A percentile compares a stretch with the other conserved stretches of the same genome.
Conservation (phyloP, 2,797 vertebrate species). For the Sternarchorhynchus goeldii region DNA sequence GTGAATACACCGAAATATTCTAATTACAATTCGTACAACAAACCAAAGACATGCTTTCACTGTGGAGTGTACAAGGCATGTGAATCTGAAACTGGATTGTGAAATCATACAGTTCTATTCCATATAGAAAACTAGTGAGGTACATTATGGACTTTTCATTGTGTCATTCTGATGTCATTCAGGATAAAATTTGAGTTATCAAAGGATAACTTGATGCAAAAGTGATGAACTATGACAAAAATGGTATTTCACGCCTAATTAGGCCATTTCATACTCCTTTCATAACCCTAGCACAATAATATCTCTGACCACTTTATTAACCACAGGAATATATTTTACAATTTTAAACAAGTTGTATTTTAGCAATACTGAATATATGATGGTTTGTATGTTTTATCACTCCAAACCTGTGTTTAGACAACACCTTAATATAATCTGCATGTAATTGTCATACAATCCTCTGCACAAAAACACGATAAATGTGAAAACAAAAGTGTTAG, state of each 20-base stretch:
- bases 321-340: too few species aligned
- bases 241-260: constrained; percentile 51
- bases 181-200: constrained; percentile 1
- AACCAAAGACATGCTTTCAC: too few species aligned
- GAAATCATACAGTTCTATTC: too few species aligned
- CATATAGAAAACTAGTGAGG: too few species aligned
- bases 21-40: too few species aligned
- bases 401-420: neutral
- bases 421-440: neutral
- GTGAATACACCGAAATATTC: too few species aligned
- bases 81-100: too few species aligned
- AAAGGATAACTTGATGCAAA: constrained; percentile 41
- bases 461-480: constrained; percentile 5
- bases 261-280: constrained; percentile 16
- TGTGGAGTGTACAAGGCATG: too few species aligned
- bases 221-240: constrained; percentile 24
- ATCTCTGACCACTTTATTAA: too few species aligned
- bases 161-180: neutral
- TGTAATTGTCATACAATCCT: neutral
- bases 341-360: neutral
- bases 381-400: neutral
- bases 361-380: constrained; percentile 31
- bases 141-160: too few species aligned
- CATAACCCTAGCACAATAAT: too few species aligned
- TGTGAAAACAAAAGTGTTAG: constrained; percentile 11